phyloP scores from a whole-genome alignment of 2,113 vertebrate species.

The Caloenas nicobarica region DNA sequence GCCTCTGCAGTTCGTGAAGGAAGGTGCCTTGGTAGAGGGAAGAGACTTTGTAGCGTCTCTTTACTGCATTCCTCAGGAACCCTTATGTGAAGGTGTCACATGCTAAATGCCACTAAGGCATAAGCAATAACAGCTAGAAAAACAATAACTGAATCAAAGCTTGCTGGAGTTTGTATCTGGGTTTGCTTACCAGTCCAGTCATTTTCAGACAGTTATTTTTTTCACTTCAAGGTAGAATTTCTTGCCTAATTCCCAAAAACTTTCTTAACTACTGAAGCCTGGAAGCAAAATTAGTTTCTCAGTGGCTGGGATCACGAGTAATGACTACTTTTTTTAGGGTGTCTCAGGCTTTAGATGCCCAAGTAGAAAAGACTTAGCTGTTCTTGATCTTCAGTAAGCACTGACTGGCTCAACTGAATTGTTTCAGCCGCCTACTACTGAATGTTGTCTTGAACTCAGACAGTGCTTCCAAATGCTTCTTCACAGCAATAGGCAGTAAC shows the following conservation, averaged over 20 bases:
- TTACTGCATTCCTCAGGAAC: background rate
- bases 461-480: background rate
- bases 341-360: background rate
- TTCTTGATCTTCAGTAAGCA: background rate
- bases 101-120: background rate
- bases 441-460: background rate
- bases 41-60: background rate
- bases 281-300: background rate
- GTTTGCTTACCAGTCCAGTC: background rate
- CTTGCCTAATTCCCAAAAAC: background rate
- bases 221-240: background rate
- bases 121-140: background rate
- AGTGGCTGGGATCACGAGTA: background rate
- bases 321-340: background rate
- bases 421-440: background rate
- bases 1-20: background rate
- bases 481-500: background rate
- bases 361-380: background rate
- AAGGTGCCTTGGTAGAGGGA: background rate
- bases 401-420: background rate
- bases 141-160: background rate
- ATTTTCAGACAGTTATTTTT: background rate
- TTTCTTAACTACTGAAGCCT: background rate
- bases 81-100: background rate
- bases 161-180: background rate